phyloP scores from a whole-genome alignment of 2,797 vertebrate species.

The Chrysocyon brachyurus region DNA sequence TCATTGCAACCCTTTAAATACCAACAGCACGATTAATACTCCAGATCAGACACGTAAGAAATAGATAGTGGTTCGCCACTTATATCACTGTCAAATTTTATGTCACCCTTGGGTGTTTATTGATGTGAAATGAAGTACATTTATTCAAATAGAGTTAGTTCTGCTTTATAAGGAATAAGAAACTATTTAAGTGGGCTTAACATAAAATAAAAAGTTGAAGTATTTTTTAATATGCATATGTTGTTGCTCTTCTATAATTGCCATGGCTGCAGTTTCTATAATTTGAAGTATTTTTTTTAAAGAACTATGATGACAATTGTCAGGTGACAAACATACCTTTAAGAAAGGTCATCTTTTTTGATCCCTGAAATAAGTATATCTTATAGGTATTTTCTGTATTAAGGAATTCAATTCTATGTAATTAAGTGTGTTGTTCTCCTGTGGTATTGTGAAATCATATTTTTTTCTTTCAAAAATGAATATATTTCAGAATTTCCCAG shows the following conservation, averaged over 20 bases:
- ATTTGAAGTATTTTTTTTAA: conserved; percentile 18
- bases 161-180: conserved; percentile 26
- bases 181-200: background rate
- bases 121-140: conserved; percentile 61
- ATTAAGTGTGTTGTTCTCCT: background rate
- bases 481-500: background rate
- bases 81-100: conserved; percentile 58
- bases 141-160: conserved; percentile 58
- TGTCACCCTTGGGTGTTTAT: conserved; percentile 44
- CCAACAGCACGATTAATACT: conserved; percentile 65
- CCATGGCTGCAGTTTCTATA: background rate
- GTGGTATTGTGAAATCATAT: background rate
- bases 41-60: conserved; percentile 53
- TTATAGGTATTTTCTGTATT: background rate
- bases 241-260: background rate
- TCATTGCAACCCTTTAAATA: conserved; percentile 79
- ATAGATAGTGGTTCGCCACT: conserved; percentile 34
- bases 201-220: background rate
- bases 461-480: background rate
- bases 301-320: background rate
- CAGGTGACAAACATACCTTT: background rate
- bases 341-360: background rate
- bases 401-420: background rate
- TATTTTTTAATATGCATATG: background rate
- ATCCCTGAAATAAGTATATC: background rate